Conservation (phyloP, 2,113 vertebrate species). For the Dromaius novaehollandiae region DNA sequence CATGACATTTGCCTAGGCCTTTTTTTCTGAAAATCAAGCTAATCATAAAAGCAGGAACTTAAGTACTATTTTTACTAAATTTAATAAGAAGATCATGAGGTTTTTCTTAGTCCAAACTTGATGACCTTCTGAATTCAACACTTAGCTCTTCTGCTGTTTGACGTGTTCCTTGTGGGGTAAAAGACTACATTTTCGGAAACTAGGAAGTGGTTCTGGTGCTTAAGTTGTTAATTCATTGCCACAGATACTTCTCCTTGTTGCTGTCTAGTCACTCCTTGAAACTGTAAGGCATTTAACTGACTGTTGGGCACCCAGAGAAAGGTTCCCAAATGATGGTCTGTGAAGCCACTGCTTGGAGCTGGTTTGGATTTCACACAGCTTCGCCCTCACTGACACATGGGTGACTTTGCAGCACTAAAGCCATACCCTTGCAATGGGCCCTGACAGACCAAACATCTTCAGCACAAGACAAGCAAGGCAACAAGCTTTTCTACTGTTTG, state of each 20-base stretch:
- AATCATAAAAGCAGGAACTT: neutral
- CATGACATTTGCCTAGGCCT: neutral
- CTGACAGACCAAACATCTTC: too few relatives aligned
- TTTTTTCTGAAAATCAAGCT: neutral
- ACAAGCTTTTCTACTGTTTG: neutral
- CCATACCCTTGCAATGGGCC: neutral
- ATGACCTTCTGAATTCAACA: neutral
- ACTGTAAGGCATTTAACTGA: neutral
- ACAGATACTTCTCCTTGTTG: neutral
- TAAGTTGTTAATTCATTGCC: neutral
- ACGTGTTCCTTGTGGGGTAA: neutral
- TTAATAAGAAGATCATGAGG: neutral
- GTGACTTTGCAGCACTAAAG: neutral
- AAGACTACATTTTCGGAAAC: neutral
- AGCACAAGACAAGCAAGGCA: neutral
- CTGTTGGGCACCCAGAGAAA: neutral
- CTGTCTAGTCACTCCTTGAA: neutral
- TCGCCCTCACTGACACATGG: neutral
- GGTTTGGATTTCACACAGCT: neutral
- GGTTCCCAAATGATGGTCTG: neutral
- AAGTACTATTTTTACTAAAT: neutral
- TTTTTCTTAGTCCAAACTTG: neutral
- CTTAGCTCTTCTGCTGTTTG: neutral
- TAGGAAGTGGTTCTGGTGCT: neutral
- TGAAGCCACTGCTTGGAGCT: neutral